Percentiles rank a stretch among this genome's conserved stretches.
phyloP scores from a whole-genome alignment of 2,113 vertebrate genomes.

The Melanotaenia duboulayi region DNA sequence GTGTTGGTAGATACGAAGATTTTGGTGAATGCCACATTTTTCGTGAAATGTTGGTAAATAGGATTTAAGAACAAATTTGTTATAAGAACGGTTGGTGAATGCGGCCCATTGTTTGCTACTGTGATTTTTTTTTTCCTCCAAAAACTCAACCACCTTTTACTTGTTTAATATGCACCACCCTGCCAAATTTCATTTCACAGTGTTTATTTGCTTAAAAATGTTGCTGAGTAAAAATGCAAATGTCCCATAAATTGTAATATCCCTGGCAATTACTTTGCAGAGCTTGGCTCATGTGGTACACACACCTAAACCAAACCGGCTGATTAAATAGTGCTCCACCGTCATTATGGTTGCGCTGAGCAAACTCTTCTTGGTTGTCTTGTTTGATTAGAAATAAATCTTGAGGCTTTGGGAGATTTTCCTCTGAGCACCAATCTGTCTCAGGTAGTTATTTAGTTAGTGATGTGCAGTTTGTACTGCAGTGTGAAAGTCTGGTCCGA shows the following conservation, averaged over 20 bases:
- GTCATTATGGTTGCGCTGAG: conserved; percentile 67
- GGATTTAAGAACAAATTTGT: no score
- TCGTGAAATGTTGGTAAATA: no score
- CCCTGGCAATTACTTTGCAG: conserved; percentile 74
- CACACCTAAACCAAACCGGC: conserved; percentile 73
- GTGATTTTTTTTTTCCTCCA: no score
- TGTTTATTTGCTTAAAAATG: conserved; percentile 52
- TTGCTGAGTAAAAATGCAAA: conserved; percentile 68
- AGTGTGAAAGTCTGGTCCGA: conserved; percentile 27
- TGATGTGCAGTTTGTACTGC: conserved; percentile 40
- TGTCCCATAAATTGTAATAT: conserved; percentile 54
- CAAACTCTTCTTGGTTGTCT: conserved; percentile 75
- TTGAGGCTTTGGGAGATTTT: conserved; percentile 75
- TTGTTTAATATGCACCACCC: background rate
- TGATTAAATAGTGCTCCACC: conserved; percentile 77
- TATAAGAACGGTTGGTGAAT: no score
- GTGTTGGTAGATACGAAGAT: no score
- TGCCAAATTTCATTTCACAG: conserved; percentile 48
- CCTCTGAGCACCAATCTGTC: conserved; percentile 44
- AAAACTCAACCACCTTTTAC: no score
- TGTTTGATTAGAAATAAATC: conserved; percentile 85
- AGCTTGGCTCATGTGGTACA: conserved; percentile 70
- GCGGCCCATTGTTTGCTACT: background rate
- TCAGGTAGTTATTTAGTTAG: conserved; percentile 69
- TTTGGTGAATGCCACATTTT: no score